These are phyloP conservation scores for Chinchilla lanigera DNA, from an alignment of 2,113 vertebrate species.

Conservation along the genomic window DNA sequence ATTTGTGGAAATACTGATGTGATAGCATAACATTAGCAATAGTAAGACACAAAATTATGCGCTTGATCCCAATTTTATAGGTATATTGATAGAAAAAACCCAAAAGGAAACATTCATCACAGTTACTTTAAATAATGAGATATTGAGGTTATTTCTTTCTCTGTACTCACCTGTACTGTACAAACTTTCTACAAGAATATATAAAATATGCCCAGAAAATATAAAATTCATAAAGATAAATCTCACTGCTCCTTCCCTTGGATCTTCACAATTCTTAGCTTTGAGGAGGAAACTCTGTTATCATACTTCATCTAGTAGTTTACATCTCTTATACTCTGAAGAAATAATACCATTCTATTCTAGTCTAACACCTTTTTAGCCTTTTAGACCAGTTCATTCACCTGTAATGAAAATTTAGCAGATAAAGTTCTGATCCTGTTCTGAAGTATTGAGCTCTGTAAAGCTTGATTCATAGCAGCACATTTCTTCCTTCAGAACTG, in stretches of 20 bases:
- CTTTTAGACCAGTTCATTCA: neutral
- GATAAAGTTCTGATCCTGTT: neutral
- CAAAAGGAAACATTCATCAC: neutral
- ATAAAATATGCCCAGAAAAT: slow-evolving; percentile 15
- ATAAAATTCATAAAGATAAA: slow-evolving; percentile 29
- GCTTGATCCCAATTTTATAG: neutral
- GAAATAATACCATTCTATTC: neutral
- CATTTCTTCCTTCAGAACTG: slow-evolving; percentile 39
- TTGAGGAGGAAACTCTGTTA: neutral
- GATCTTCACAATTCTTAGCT: neutral
- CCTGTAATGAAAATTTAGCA: slow-evolving; percentile 14
- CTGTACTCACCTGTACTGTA: neutral
- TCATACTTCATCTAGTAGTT: neutral
- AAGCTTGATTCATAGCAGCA: neutral
- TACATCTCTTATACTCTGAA: neutral
- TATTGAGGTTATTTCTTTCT: neutral
- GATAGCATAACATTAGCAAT: neutral
- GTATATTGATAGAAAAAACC: neutral
- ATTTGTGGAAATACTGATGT: neutral
- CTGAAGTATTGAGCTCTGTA: neutral
- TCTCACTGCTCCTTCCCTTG: neutral
- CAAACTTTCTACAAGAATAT: neutral
- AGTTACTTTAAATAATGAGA: neutral
- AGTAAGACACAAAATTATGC: neutral
- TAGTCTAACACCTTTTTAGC: neutral